Evolutionary conservation across 2,113 vertebrate genomes (phyloP).

Genomic region (Mesoclemmys tuberculata): DNA sequence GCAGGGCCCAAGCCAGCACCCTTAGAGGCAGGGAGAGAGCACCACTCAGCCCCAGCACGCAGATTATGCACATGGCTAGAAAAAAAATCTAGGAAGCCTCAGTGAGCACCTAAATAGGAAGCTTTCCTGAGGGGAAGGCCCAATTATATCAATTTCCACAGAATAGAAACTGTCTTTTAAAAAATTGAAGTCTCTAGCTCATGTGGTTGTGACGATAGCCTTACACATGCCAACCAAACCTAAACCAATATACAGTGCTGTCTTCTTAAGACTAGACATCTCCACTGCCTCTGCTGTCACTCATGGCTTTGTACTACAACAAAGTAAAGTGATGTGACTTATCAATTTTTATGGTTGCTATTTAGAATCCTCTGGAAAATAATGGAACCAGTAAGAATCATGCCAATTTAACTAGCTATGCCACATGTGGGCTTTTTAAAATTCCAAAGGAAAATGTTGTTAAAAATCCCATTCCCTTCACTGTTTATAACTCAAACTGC

Average conservation of each 20-base stretch:
- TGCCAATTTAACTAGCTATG: not conserved
- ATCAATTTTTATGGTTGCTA: not conserved
- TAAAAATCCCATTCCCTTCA: not conserved
- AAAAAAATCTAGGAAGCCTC: constrained; percentile 33
- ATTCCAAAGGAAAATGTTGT: not conserved
- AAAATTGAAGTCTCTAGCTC: not conserved
- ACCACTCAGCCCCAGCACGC: not conserved
- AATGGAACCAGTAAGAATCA: not conserved
- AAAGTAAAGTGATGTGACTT: not conserved
- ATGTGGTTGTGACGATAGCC: not conserved
- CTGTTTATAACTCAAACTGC: not conserved
- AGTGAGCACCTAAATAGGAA: not conserved
- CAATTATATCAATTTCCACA: not conserved
- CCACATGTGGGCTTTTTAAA: not conserved
- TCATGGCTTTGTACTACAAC: not conserved
- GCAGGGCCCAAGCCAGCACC: no score
- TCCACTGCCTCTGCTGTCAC: not conserved
- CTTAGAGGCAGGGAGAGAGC: no score
- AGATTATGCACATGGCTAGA: not conserved
- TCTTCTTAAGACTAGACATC: not conserved
- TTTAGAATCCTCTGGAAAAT: not conserved
- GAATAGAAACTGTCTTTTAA: not conserved
- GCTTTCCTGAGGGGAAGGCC: not conserved
- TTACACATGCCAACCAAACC: not conserved
- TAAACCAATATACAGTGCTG: not conserved